These are phyloP conservation scores for Cynoglossus semilaevis DNA, from an alignment of 2,113 vertebrate genomes.

Conservation along the genomic window DNA sequence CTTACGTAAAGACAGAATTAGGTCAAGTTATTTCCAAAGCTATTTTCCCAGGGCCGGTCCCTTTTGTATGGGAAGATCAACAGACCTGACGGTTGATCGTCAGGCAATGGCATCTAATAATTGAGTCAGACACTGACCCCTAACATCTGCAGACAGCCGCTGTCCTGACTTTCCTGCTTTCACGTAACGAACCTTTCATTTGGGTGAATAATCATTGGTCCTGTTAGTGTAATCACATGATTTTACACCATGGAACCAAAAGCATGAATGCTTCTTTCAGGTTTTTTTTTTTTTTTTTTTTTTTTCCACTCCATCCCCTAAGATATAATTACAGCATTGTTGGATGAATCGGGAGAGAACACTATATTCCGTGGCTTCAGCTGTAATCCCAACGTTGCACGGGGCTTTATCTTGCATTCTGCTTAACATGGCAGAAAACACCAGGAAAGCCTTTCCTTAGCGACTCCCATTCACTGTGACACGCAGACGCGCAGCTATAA, in stretches of 20 bases:
- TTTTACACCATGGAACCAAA: not conserved
- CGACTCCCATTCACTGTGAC: conserved; percentile 13
- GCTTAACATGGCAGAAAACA: conserved; percentile 49
- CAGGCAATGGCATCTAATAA: conserved; percentile 40
- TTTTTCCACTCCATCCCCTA: not conserved
- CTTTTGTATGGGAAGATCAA: conserved; percentile 54
- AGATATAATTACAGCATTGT: conserved; percentile 9
- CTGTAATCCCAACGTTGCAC: conserved; percentile 30
- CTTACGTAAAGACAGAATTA: conserved; percentile 65
- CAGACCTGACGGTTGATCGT: conserved; percentile 55
- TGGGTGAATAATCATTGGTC: too few relatives aligned
- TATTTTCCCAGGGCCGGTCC: conserved; percentile 27
- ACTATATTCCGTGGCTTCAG: conserved; percentile 35
- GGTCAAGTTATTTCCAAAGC: conserved; percentile 53
- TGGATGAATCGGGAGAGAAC: conserved; percentile 25
- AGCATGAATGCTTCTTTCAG: conserved; percentile 2
- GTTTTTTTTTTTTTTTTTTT: too few relatives aligned
- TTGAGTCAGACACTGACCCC: conserved; percentile 21
- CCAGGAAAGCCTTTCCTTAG: conserved; percentile 26
- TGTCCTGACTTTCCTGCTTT: too few relatives aligned
- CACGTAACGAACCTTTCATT: too few relatives aligned
- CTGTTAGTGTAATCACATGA: not conserved
- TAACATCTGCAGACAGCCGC: too few relatives aligned
- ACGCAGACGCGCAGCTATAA: conserved; percentile 24
- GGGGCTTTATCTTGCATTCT: conserved; percentile 43